Evolutionary conservation across 2,113 vertebrate genomes (phyloP).

Genomic region (Onychostruthus taczanowskii): DNA sequence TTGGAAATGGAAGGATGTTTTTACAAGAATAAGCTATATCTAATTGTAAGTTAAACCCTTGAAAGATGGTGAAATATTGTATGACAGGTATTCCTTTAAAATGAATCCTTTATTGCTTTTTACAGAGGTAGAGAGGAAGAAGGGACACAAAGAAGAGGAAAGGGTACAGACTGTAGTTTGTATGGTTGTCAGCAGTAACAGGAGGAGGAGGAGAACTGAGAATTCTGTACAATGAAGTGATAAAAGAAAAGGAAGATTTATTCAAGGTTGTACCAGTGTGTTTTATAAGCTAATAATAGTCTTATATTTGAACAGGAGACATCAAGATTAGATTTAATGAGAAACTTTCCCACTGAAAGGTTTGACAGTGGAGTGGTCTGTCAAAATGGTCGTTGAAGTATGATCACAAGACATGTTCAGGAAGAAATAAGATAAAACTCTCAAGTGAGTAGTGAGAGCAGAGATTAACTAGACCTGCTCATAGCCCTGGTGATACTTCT

Average conservation of each 20-base stretch:
- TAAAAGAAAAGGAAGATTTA: neutral
- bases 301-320: neutral
- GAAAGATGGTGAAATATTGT: neutral
- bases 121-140: neutral
- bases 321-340: neutral
- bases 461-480: neutral
- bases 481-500: neutral
- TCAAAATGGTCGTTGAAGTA: neutral
- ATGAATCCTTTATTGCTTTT: neutral
- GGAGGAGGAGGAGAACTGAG: neutral
- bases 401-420: neutral
- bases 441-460: neutral
- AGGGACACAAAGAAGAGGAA: neutral
- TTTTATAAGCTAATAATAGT: slow-evolving; percentile 10
- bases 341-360: slow-evolving; percentile 11
- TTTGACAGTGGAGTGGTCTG: neutral
- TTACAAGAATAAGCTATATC: neutral
- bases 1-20: neutral
- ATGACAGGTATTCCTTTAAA: neutral
- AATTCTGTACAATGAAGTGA: neutral
- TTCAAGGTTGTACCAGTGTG: neutral
- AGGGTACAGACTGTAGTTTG: neutral
- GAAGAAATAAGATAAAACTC: neutral
- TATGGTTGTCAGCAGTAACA: neutral
- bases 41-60: neutral